Percentiles rank a stretch among this genome's conserved stretches.
These are phyloP conservation scores for Cathartes aura DNA, from an alignment of 2,113 vertebrate species.

Conservation along the genomic window DNA sequence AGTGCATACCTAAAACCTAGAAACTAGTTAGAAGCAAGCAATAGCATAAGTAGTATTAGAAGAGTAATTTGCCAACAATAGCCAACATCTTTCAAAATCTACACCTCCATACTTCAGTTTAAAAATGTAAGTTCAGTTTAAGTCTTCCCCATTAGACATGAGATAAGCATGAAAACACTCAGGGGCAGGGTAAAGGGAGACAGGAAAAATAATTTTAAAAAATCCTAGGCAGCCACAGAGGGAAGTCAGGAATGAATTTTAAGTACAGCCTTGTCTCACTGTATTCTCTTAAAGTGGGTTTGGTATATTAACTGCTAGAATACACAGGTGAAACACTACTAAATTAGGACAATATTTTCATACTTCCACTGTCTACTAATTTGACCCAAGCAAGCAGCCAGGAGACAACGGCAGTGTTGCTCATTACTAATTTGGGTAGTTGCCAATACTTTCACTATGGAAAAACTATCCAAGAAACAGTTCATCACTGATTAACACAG, in stretches of 20 bases:
- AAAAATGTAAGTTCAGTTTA: neutral
- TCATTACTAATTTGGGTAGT: neutral
- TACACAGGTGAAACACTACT: neutral
- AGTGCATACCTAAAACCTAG: slow-evolving; percentile 44
- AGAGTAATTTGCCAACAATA: neutral
- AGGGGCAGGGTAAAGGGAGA: neutral
- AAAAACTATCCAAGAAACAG: neutral
- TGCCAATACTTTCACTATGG: neutral
- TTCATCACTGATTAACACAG: neutral
- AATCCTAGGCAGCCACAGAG: neutral
- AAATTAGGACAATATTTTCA: neutral
- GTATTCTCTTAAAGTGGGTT: neutral
- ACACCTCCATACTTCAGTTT: neutral
- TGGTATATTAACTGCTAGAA: neutral
- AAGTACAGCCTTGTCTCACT: neutral
- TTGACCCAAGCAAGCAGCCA: neutral
- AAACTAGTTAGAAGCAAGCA: slow-evolving; percentile 60
- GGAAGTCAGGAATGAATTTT: neutral
- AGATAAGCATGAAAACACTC: neutral
- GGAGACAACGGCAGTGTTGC: neutral
- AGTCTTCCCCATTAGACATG: neutral
- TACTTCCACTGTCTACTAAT: neutral
- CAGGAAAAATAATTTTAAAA: neutral
- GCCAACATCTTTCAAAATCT: slow-evolving; percentile 61
- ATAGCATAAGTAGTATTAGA: neutral